Evolutionary conservation across 2,888 invertebrate species (phyloP).

Genomic region (Philopedon plagiatum): DNA sequence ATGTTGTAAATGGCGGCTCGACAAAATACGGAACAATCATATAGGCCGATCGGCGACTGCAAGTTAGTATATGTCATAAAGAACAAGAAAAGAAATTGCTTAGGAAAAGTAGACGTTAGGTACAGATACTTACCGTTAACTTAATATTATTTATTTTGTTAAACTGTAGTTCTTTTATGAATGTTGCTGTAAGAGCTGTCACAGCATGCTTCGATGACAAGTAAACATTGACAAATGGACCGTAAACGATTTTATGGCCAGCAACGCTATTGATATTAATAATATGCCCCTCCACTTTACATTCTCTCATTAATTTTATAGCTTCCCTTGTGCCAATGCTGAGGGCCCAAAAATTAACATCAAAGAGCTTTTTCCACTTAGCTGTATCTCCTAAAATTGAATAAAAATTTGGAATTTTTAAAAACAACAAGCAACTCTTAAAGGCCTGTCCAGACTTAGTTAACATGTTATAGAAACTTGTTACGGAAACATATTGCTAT

Average conservation of each 20-base stretch:
- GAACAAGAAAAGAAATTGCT: too few species aligned
- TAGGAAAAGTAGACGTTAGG: too few species aligned
- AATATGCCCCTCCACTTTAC: conserved; percentile 55
- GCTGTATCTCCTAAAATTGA: conserved; percentile 54
- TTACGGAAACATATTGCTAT: too few species aligned
- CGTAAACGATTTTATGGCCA: conserved; percentile 42
- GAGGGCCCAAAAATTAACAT: conserved; percentile 57
- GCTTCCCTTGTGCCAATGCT: conserved; percentile 55
- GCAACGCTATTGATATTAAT: conserved; percentile 54
- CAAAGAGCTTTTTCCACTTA: conserved; percentile 56
- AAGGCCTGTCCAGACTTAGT: too few species aligned
- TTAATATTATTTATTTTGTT: conserved; percentile 47
- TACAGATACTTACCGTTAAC: conserved; percentile 51
- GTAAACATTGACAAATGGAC: conserved; percentile 47
- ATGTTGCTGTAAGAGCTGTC: conserved; percentile 51
- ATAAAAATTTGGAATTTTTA: too few species aligned
- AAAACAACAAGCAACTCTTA: too few species aligned
- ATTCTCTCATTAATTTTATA: conserved; percentile 54
- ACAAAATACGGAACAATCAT: too few species aligned
- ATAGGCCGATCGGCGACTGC: too few species aligned
- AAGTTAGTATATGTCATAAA: too few species aligned
- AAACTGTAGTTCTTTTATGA: conserved; percentile 47
- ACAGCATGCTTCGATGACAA: conserved; percentile 52
- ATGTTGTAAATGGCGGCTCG: too few species aligned
- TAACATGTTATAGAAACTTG: too few species aligned